Percentiles rank a stretch among this genome's conserved stretches.
These are phyloP conservation scores for Isaurus tuberculatus DNA, from an alignment of 92 coral and sea anemone species.

Conservation along the genomic window DNA sequence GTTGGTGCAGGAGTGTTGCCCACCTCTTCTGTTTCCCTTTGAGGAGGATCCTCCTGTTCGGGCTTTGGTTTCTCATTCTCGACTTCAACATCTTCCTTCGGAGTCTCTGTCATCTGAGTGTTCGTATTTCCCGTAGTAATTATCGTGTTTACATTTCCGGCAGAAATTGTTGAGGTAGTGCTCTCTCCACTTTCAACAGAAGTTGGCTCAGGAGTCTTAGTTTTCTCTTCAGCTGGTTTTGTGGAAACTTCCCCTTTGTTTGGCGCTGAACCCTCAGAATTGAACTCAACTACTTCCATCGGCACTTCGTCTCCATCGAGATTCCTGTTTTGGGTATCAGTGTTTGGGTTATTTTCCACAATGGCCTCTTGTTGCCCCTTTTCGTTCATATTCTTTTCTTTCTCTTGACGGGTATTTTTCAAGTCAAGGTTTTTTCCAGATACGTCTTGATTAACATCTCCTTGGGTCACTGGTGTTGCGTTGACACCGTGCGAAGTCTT, in stretches of 20 bases:
- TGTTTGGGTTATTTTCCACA: not conserved
- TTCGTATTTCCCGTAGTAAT: no score
- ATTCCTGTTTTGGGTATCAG: not conserved
- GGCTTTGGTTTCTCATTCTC: not conserved
- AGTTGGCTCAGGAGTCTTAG: no score
- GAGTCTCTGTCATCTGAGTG: no score
- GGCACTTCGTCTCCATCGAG: not conserved
- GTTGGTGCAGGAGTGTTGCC: not conserved
- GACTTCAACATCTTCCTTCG: not conserved
- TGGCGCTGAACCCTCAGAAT: not conserved
- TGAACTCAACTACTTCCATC: not conserved
- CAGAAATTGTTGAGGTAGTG: no score
- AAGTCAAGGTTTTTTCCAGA: not conserved
- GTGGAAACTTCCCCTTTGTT: no score
- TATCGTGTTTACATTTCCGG: no score
- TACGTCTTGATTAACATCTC: no score
- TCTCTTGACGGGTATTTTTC: not conserved
- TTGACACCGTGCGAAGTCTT: not conserved
- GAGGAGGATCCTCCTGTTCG: not conserved
- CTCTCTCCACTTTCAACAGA: no score
- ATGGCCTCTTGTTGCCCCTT: not conserved
- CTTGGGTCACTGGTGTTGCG: no score
- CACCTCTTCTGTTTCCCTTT: not conserved
- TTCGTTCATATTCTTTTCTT: not conserved
- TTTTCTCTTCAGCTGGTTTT: no score